These are phyloP conservation scores for Periphyllus acericola DNA, from an alignment of 2,888 invertebrate genomes.

Conservation along the genomic window DNA sequence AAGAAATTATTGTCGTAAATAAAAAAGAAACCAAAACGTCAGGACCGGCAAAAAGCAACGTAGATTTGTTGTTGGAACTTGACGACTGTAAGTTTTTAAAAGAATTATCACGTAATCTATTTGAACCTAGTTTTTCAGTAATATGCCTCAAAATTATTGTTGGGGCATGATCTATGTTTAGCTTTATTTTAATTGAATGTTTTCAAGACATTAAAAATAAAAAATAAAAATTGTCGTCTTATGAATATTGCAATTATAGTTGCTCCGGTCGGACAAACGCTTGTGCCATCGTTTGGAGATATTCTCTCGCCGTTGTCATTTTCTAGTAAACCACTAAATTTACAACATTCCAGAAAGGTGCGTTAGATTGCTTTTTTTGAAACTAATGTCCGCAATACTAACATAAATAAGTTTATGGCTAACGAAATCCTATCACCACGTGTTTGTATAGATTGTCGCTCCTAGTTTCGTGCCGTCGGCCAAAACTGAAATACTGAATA, in stretches of 20 bases:
- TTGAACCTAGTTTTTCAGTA: neutral
- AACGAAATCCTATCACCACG: neutral
- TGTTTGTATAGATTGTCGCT: slow-evolving; percentile 52
- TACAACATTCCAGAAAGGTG: slow-evolving; percentile 30
- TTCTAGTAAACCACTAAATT: neutral
- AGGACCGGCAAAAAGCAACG: slow-evolving; percentile 71
- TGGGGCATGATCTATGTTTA: neutral
- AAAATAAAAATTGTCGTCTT: too few relatives aligned
- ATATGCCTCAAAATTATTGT: neutral
- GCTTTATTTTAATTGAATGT: neutral
- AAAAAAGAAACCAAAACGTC: slow-evolving; percentile 65
- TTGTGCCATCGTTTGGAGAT: slow-evolving; percentile 85
- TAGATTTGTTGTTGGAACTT: slow-evolving; percentile 85
- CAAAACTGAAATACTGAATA: slow-evolving; percentile 75
- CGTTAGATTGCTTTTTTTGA: neutral
- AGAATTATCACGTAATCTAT: neutral
- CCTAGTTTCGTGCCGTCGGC: slow-evolving; percentile 68
- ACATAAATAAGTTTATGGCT: neutral
- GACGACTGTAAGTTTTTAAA: slow-evolving; percentile 72
- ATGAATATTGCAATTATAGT: slow-evolving; percentile 1
- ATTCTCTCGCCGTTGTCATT: slow-evolving; percentile 72
- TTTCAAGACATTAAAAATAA: too few relatives aligned
- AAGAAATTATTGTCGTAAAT: slow-evolving; percentile 64
- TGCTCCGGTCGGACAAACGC: slow-evolving; percentile 75
- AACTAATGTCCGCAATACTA: neutral